These are phyloP conservation scores for Nomada hirtipes DNA, from an alignment of 2,888 invertebrate genomes.

Conservation along the genomic window DNA sequence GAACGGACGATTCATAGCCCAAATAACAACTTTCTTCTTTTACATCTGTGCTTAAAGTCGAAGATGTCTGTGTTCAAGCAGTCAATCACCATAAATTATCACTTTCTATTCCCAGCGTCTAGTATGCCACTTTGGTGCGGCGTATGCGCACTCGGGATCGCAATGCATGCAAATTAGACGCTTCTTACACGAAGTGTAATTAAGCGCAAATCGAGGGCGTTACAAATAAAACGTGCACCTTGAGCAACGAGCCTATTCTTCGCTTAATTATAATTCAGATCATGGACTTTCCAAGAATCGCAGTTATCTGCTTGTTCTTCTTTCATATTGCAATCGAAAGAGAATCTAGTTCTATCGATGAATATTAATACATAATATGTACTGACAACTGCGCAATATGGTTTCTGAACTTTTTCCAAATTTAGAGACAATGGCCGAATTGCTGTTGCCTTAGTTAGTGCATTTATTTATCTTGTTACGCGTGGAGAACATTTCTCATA, in stretches of 20 bases:
- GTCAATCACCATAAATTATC: conserved; percentile 50
- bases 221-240: conserved; percentile 29
- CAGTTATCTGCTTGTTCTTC: conserved; percentile 1
- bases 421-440: no score
- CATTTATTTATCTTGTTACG: no score
- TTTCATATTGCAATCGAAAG: background rate
- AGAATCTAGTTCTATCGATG: background rate
- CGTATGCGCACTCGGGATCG: background rate
- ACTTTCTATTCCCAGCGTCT: conserved; percentile 48
- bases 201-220: conserved; percentile 46
- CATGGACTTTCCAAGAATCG: conserved; percentile 21
- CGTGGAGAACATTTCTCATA: no score
- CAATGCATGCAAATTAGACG: conserved; percentile 40
- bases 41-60: background rate
- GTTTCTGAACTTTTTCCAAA: no score
- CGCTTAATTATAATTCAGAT: conserved; percentile 28
- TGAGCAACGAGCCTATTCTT: conserved; percentile 37
- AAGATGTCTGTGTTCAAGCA: conserved; percentile 15
- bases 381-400: no score
- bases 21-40: conserved; percentile 34
- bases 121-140: conserved; percentile 1
- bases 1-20: background rate
- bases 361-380: no score
- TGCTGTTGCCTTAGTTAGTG: no score
- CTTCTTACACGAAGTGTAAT: conserved; percentile 41